These are phyloP conservation scores for Talpa occidentalis DNA, from an alignment of 2,113 vertebrate species.

Conservation along the genomic window DNA sequence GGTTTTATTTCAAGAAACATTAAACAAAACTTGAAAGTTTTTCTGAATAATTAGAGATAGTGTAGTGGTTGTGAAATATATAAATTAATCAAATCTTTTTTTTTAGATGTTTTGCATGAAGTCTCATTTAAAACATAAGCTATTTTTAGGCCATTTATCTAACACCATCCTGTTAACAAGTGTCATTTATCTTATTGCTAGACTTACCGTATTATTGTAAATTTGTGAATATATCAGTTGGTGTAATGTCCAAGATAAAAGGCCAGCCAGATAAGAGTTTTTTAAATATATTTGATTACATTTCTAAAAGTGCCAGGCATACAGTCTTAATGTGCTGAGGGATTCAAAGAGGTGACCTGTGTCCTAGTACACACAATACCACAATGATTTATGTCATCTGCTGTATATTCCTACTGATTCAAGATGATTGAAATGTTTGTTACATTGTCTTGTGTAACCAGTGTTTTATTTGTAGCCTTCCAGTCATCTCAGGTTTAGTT, in stretches of 20 bases:
- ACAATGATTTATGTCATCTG: background rate
- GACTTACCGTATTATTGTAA: background rate
- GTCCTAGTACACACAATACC: background rate
- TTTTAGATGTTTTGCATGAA: conserved; percentile 1
- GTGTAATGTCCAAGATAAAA: conserved; percentile 25
- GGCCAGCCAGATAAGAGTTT: background rate
- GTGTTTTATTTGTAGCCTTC: conserved; percentile 18
- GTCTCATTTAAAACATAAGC: conserved; percentile 26
- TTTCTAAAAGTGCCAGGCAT: background rate
- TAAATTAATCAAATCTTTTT: conserved; percentile 42
- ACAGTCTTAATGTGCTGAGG: background rate
- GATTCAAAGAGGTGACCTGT: background rate
- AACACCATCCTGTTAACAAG: background rate
- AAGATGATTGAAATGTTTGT: background rate
- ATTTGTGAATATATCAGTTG: background rate
- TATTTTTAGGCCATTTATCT: conserved; percentile 36
- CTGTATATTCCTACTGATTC: background rate
- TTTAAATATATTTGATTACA: background rate
- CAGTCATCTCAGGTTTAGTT: background rate
- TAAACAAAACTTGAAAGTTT: conserved; percentile 11
- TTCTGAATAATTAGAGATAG: background rate
- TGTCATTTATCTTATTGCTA: background rate
- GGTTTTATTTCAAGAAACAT: conserved; percentile 61
- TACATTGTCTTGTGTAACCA: background rate
- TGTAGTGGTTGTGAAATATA: background rate